These are phyloP conservation scores for Etheostoma nigrum DNA, from an alignment of 2,797 vertebrate species.

Conservation along the genomic window DNA sequence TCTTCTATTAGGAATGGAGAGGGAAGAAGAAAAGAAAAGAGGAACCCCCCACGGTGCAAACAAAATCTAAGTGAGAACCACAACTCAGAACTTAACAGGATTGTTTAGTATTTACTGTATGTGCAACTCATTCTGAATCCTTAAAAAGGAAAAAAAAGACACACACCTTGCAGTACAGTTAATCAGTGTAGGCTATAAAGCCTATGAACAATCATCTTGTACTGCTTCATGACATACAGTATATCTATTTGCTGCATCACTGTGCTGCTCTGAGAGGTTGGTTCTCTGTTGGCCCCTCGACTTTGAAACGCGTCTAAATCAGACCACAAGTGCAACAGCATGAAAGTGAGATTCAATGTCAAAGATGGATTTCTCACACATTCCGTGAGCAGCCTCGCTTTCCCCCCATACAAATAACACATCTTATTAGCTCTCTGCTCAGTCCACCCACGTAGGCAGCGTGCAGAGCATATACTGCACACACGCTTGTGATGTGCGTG, in stretches of 20 bases:
- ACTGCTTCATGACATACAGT: not conserved
- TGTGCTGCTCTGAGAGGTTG: not conserved
- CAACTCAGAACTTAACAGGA: slow-evolving; percentile 50
- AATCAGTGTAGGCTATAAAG: not conserved
- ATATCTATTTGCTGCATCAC: slow-evolving; percentile 7
- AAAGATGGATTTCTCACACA: slow-evolving; percentile 61
- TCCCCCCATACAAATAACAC: slow-evolving; percentile 71
- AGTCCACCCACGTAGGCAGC: slow-evolving; percentile 73
- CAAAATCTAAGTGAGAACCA: slow-evolving; percentile 64
- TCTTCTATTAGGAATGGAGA: slow-evolving; percentile 73
- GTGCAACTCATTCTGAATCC: slow-evolving; percentile 27
- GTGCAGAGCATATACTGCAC: slow-evolving; percentile 22
- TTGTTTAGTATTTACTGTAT: slow-evolving; percentile 43
- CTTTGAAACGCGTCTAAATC: slow-evolving; percentile 50
- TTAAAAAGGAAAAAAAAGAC: slow-evolving; percentile 14
- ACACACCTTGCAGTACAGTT: not conserved
- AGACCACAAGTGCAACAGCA: slow-evolving; percentile 40
- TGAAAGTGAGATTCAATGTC: slow-evolving; percentile 69
- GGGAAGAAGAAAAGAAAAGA: slow-evolving; percentile 64
- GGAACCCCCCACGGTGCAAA: slow-evolving; percentile 66
- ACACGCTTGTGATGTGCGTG: slow-evolving; percentile 15
- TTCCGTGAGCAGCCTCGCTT: slow-evolving; percentile 54
- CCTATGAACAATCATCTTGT: slow-evolving; percentile 4
- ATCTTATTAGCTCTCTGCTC: slow-evolving; percentile 74
- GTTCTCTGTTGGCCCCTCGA: slow-evolving; percentile 7